Percentiles rank a stretch among this genome's conserved stretches.
phyloP scores from a whole-genome alignment of 2,113 vertebrate genomes.

The Dryoscopus gambensis region DNA sequence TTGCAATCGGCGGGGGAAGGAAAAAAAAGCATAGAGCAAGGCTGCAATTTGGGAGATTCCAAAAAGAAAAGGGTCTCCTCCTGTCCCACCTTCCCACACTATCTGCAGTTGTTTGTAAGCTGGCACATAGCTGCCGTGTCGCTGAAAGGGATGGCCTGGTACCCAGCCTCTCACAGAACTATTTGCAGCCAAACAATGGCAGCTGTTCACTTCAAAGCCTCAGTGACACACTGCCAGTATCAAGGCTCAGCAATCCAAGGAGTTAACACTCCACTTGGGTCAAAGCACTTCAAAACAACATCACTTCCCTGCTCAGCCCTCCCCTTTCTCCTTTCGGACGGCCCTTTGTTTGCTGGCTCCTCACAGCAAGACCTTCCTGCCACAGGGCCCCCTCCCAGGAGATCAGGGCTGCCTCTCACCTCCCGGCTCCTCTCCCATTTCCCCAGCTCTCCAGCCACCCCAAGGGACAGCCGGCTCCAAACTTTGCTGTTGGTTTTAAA shows the following conservation, averaged over 20 bases:
- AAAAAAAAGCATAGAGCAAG: neutral
- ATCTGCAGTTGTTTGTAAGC: neutral
- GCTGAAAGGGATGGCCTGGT: neutral
- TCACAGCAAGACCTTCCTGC: conserved; percentile 40
- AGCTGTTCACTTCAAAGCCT: conserved; percentile 57
- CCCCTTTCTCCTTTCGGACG: conserved; percentile 29
- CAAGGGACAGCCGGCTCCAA: neutral
- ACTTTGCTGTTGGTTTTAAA: neutral
- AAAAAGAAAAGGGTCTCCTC: neutral
- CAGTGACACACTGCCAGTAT: neutral
- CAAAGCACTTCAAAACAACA: conserved; percentile 39
- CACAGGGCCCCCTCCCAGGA: neutral
- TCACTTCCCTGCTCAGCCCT: neutral
- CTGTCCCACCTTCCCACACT: neutral
- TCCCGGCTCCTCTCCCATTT: neutral
- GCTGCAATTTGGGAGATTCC: neutral
- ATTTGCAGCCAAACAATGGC: conserved; percentile 44
- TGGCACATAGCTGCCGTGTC: neutral
- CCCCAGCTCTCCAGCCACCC: neutral
- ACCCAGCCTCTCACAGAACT: conserved; percentile 8
- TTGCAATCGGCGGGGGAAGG: fast-evolving
- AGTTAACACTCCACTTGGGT: conserved; percentile 6
- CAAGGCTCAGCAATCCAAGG: conserved; percentile 12
- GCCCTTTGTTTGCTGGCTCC: conserved; percentile 39
- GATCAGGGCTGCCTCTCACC: neutral